Evolutionary conservation across 2,797 vertebrate species (phyloP).

Genomic region (Neopelma chrysocephalum): DNA sequence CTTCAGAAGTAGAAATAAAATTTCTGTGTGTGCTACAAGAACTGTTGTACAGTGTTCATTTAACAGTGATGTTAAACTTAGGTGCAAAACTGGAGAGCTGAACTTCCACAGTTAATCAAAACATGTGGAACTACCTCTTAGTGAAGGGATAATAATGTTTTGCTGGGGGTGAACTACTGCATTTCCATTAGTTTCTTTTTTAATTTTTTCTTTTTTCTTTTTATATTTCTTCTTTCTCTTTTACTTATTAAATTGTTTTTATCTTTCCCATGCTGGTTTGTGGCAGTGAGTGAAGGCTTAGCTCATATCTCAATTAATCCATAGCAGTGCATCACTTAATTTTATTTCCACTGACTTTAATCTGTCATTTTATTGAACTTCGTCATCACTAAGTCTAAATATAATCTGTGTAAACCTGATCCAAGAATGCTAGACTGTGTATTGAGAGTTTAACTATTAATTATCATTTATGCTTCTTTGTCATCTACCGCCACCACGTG

Average conservation of each 20-base stretch:
- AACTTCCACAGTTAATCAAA: neutral
- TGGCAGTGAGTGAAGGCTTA: neutral
- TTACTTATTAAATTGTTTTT: neutral
- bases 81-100: neutral
- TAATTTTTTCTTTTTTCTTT: neutral
- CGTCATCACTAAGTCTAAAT: neutral
- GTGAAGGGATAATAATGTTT: neutral
- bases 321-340: rapidly evolving
- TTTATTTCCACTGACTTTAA: neutral
- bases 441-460: constrained; percentile 28
- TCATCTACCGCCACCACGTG: too few relatives aligned
- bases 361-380: neutral
- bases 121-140: neutral
- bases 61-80: neutral
- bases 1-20: neutral
- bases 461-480: neutral
- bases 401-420: neutral
- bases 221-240: neutral
- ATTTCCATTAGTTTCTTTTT: neutral
- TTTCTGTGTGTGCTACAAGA: neutral
- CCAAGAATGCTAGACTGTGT: neutral
- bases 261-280: neutral
- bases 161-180: neutral
- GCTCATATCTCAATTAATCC: neutral
- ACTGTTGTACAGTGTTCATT: neutral